Evolutionary conservation across 2,888 invertebrate species (phyloP).

Genomic region (Plebejus melissa): DNA sequence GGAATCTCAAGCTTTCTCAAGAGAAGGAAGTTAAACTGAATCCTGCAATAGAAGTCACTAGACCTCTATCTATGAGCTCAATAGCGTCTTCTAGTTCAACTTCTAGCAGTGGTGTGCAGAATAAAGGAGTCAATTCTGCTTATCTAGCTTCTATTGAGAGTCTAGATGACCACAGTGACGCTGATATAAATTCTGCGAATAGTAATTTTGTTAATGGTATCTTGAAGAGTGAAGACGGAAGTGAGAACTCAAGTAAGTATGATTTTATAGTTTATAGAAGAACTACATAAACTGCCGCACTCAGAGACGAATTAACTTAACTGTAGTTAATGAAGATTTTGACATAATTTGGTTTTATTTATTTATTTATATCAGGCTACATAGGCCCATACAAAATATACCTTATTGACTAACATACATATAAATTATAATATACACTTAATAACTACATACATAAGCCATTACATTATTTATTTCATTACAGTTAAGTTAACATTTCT

Average conservation of each 20-base stretch:
- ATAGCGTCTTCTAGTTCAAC: conserved; percentile 86
- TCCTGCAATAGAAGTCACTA: conserved; percentile 76
- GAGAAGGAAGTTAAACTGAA: conserved; percentile 73
- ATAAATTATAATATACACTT: too few species aligned
- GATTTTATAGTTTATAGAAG: conserved; percentile 12
- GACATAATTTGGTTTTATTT: too few species aligned
- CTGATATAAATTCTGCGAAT: conserved; percentile 76
- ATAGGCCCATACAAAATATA: too few species aligned
- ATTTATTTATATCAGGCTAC: too few species aligned
- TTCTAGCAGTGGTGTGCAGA: conserved; percentile 80
- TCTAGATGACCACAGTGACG: conserved; percentile 89
- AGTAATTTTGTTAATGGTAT: conserved; percentile 68
- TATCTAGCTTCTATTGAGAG: conserved; percentile 94
- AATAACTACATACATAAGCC: too few species aligned
- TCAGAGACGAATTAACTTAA: background rate
- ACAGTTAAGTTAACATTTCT: too few species aligned
- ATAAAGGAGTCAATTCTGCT: conserved; percentile 83
- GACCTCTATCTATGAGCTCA: conserved; percentile 87
- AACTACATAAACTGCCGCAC: background rate
- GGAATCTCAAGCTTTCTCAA: conserved; percentile 61
- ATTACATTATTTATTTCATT: too few species aligned
- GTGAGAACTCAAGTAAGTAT: conserved; percentile 59
- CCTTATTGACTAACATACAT: too few species aligned
- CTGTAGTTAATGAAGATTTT: background rate
- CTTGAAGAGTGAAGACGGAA: conserved; percentile 57